Base-by-base conservation (phyloP, 2,888 invertebrate genomes). In the Nasonovia ribisnigri region DNA sequence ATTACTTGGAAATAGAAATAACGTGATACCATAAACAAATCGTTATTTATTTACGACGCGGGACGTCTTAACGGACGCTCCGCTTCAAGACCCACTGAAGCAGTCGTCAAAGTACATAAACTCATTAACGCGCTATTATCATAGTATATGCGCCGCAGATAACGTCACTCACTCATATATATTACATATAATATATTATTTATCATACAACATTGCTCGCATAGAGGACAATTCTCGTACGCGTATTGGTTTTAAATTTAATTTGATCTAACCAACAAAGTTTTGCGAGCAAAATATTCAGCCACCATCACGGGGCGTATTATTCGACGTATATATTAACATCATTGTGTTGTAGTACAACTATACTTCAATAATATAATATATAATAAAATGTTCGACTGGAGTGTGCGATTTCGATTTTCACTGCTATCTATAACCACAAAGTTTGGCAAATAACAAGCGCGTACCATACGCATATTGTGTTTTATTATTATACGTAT, bases 221-320 rank as follows among this genome's bases (percentile, higher is more conserved):
- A 60, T 60, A 29, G 60, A 60, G 11, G 29, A 10, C 29, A 60
- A 60, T 29, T 29, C 60, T 3, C n/a, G n/a, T 67, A 67, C 67
- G n/a, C 67, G n/a, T n/a, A 67, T n/a, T 16, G n/a, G 67, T 67
- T 67, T 67, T n/a, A 67, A 67, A 67, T n/a, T 67, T 67, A 67
- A n/a, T 67, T 67, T n/a, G 67, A 67, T 67, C 16, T 13, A 67
- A 67, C 67, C 67, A 20, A 77, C 36, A 36, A 77, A 36, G 77
- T 77, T 77, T 36, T 20, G 20, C 20, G 36, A 36, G 20, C 77
- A 77, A 77, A 77, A 77, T 77, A 77, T 77, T 36, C 77, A 77
- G 36, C 20, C 36, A 2, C 36, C 77, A 8, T 36, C 36, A 8
- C 36, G 36, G 20, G 36, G 20, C 1, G 57, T 26, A 57, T 57